phyloP scores from a whole-genome alignment of 2,888 invertebrate species.

The Troides helena region DNA sequence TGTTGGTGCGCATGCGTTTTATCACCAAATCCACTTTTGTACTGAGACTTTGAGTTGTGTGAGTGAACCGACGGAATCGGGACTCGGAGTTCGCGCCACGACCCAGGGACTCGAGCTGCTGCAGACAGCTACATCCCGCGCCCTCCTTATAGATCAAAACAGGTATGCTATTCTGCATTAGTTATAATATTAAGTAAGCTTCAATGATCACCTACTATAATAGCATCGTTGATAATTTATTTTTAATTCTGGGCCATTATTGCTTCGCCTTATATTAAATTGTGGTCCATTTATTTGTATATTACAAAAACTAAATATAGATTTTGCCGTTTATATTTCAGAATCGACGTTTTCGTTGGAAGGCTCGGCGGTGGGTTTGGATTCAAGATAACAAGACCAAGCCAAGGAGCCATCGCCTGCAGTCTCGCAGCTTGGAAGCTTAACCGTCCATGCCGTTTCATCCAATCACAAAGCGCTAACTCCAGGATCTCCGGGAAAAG shows the following conservation, averaged over 20 bases:
- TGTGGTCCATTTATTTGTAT: no score
- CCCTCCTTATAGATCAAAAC: slow-evolving; percentile 78
- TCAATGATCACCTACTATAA: no score
- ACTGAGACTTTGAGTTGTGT: slow-evolving; percentile 85
- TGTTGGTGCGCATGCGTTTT: slow-evolving; percentile 73
- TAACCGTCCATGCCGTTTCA: slow-evolving; percentile 81
- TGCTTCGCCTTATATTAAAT: no score
- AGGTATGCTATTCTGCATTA: slow-evolving; percentile 58
- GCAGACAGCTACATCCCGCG: slow-evolving; percentile 77
- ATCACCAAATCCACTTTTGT: slow-evolving; percentile 84
- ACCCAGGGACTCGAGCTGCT: slow-evolving; percentile 81
- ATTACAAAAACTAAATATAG: no score
- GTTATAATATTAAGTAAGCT: no score
- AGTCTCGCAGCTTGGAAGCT: slow-evolving; percentile 82
- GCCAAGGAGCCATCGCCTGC: slow-evolving; percentile 79
- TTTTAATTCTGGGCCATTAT: no score
- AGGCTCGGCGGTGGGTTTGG: slow-evolving; percentile 90
- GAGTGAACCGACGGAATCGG: slow-evolving; percentile 83
- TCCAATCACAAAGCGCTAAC: slow-evolving; percentile 82
- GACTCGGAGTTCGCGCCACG: slow-evolving; percentile 81
- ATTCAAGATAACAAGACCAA: slow-evolving; percentile 82
- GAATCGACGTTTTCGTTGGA: slow-evolving; percentile 61
- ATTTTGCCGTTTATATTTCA: background rate
- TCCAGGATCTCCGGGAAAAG: slow-evolving; percentile 81
- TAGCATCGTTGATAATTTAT: no score